Percentiles rank a stretch among this genome's conserved stretches.
These are phyloP conservation scores for Manacus vitellinus DNA, from an alignment of 2,113 vertebrate genomes.

Conservation along the genomic window DNA sequence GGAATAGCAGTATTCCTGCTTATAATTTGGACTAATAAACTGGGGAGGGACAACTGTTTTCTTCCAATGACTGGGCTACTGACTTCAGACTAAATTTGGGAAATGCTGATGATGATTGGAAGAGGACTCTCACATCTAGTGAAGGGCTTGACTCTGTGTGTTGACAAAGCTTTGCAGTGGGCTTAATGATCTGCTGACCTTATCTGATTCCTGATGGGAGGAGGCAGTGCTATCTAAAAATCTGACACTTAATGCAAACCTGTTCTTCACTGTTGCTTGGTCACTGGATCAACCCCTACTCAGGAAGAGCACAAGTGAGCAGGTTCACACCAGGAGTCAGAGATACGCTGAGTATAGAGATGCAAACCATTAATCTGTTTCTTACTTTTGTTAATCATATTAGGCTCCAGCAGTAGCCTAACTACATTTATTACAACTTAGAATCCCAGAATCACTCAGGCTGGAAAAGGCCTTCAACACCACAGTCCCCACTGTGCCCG, in stretches of 20 bases:
- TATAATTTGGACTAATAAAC: background rate
- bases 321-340: rapidly evolving
- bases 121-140: rapidly evolving
- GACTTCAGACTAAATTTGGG: background rate
- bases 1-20: background rate
- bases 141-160: background rate
- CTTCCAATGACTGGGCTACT: rapidly evolving
- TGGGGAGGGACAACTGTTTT: background rate
- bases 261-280: too few species aligned
- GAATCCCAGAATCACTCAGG: background rate
- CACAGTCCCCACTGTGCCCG: background rate
- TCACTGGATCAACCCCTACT: background rate
- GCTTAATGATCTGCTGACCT: background rate
- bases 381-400: background rate
- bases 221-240: background rate
- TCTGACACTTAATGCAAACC: background rate
- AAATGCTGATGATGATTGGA: background rate
- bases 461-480: background rate
- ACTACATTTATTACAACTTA: background rate
- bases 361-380: rapidly evolving
- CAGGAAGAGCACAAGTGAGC: background rate
- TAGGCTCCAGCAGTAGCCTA: background rate
- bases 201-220: background rate
- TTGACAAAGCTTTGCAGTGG: background rate
- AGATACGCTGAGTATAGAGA: background rate